These are phyloP conservation scores for Folsomia candida DNA, from an alignment of 2,888 invertebrate species.

Conservation along the genomic window DNA sequence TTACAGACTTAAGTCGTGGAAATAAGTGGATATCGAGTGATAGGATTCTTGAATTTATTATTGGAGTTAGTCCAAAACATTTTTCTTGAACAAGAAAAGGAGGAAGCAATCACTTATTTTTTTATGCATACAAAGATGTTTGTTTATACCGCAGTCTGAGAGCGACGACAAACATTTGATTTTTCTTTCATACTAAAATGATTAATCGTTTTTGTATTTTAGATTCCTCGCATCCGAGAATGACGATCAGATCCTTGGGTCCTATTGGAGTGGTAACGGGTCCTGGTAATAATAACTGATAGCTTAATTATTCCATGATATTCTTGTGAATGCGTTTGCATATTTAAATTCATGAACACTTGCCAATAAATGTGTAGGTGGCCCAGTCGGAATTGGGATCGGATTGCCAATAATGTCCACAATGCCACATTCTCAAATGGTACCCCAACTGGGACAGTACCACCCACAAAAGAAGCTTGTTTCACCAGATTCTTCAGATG, in stretches of 20 bases:
- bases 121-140: too few species aligned
- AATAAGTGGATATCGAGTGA: too few species aligned
- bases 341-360: slow-evolving; percentile 1
- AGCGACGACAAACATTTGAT: too few species aligned
- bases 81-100: too few species aligned
- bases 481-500: slow-evolving; percentile 49
- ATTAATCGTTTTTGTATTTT: too few species aligned
- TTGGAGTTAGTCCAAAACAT: too few species aligned
- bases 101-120: too few species aligned
- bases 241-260: slow-evolving; percentile 40
- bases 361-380: slow-evolving; percentile 29
- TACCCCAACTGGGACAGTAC: slow-evolving; percentile 16
- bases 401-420: slow-evolving; percentile 49
- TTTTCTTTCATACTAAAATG: too few species aligned
- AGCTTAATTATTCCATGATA: not conserved
- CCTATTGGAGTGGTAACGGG: slow-evolving; percentile 48
- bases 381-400: slow-evolving; percentile 47
- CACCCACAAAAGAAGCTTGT: slow-evolving; percentile 35
- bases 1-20: too few species aligned
- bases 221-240: slow-evolving; percentile 40
- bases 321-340: not conserved
- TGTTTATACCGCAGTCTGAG: too few species aligned
- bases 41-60: too few species aligned
- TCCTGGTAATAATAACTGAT: slow-evolving; percentile 30
- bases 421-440: slow-evolving; percentile 22